Percentiles rank a stretch among this genome's conserved stretches.
These are phyloP conservation scores for Danio rerio DNA, from an alignment of 2,113 vertebrate species.

Conservation along the genomic window DNA sequence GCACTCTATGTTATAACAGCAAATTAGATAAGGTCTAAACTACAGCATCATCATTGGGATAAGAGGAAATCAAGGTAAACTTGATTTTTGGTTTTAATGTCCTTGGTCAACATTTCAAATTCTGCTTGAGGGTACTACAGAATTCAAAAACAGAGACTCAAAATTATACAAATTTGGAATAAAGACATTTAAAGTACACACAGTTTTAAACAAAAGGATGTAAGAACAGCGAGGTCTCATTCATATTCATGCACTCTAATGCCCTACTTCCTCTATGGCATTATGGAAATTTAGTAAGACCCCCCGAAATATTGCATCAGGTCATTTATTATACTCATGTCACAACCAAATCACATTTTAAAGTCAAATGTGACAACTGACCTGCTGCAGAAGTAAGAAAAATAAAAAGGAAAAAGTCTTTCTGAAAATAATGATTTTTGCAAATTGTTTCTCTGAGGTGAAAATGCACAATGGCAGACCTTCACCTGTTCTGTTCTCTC, in stretches of 20 bases:
- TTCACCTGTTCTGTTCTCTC: background rate
- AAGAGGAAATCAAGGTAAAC: background rate
- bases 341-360: background rate
- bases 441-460: background rate
- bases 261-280: background rate
- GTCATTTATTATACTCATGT: background rate
- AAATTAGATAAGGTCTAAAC: background rate
- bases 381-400: background rate
- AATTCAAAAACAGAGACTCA: background rate
- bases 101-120: background rate
- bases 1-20: background rate
- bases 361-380: slow-evolving; percentile 6
- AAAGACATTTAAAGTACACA: background rate
- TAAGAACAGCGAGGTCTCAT: background rate
- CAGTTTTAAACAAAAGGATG: background rate
- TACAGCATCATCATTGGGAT: background rate
- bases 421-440: background rate
- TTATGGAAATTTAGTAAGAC: background rate
- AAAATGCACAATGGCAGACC: background rate
- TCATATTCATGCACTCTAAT: background rate
- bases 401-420: background rate
- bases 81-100: background rate
- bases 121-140: background rate
- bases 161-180: background rate
- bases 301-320: background rate